Evolutionary conservation across 2,888 invertebrate genomes (phyloP).

Genomic region (Meteorus colon): DNA sequence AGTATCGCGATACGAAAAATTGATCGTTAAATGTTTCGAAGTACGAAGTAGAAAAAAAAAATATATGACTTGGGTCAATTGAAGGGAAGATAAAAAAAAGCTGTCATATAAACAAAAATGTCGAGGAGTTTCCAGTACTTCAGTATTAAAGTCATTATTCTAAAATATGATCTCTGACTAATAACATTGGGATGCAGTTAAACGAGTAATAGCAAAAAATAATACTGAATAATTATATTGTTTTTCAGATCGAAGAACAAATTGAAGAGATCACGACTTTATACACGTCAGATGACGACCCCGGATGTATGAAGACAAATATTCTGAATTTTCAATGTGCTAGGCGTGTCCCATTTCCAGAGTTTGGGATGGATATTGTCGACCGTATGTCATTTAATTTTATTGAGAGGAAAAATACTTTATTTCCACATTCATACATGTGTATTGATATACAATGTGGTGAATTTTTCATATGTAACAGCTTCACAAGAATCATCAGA

Average conservation of each 20-base stretch:
- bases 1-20: not conserved
- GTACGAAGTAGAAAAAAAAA: not conserved
- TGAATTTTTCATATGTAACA: slow-evolving; percentile 37
- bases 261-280: slow-evolving; percentile 73
- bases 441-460: slow-evolving; percentile 1
- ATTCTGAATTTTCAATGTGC: slow-evolving; percentile 62
- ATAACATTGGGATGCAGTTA: not conserved
- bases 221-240: slow-evolving; percentile 25
- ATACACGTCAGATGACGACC: slow-evolving; percentile 68
- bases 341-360: slow-evolving; percentile 80
- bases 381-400: slow-evolving; percentile 70
- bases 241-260: slow-evolving; percentile 72
- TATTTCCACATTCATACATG: not conserved
- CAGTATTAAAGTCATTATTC: slow-evolving; percentile 30
- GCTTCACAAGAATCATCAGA: slow-evolving; percentile 67
- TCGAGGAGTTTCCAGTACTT: slow-evolving; percentile 29
- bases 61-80: not conserved
- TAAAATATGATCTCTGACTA: not conserved
- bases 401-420: slow-evolving; percentile 8
- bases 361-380: slow-evolving; percentile 81
- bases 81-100: not conserved
- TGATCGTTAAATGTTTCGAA: not conserved
- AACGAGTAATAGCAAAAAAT: not conserved
- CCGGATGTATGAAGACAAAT: slow-evolving; percentile 59
- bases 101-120: slow-evolving; percentile 1